These are phyloP conservation scores for Drosophila hawaiiensis DNA, from an alignment of 2,888 invertebrate genomes.

Conservation along the genomic window DNA sequence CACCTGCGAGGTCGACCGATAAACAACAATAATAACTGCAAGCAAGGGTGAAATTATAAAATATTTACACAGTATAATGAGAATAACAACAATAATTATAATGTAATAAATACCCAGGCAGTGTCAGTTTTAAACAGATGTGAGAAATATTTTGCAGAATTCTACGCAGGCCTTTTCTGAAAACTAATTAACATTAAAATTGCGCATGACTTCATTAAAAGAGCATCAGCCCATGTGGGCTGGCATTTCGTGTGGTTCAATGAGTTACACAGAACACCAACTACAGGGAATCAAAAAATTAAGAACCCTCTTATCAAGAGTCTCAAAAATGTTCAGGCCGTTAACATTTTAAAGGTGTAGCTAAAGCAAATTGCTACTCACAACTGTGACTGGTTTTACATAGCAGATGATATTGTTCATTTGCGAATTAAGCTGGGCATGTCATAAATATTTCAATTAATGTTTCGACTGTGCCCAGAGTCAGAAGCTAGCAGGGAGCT, in stretches of 20 bases:
- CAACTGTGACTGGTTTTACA: conserved; percentile 15
- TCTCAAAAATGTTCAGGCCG: neutral
- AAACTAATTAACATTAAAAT: conserved; percentile 48
- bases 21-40: conserved; percentile 21
- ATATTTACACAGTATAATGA: conserved; percentile 18
- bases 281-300: neutral
- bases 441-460: conserved; percentile 77
- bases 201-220: conserved; percentile 41
- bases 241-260: conserved; percentile 32
- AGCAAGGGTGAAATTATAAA: conserved; percentile 10
- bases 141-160: conserved; percentile 36
- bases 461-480: conserved; percentile 39
- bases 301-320: neutral
- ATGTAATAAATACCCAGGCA: conserved; percentile 29
- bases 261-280: conserved; percentile 16
- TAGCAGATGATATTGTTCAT: conserved; percentile 31
- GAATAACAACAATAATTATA: conserved; percentile 32
- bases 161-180: conserved; percentile 3
- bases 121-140: conserved; percentile 32
- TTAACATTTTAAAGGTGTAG: conserved; percentile 2
- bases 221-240: conserved; percentile 28
- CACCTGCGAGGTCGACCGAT: conserved; percentile 40
- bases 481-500: neutral
- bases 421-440: conserved; percentile 23
- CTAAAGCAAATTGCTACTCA: conserved; percentile 1